Conservation (phyloP, 2,888 invertebrate species). For the Mesorhabditis sp. region DNA sequence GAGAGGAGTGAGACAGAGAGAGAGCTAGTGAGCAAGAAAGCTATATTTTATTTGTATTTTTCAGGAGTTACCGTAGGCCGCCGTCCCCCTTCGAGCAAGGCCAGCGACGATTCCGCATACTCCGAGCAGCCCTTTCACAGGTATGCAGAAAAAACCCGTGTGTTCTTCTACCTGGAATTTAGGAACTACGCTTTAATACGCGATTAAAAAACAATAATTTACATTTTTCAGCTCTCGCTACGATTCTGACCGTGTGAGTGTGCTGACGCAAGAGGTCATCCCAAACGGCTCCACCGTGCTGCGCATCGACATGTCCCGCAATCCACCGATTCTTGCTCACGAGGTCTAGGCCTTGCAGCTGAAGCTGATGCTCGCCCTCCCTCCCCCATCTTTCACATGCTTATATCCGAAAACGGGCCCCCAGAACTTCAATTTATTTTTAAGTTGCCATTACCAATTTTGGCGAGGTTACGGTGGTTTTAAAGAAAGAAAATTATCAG, state of each 20-base stretch:
- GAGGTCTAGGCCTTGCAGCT: not conserved
- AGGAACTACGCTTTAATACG: too few relatives aligned
- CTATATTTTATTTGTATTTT: not conserved
- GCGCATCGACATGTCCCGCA: slow-evolving; percentile 25
- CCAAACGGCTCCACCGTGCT: slow-evolving; percentile 41
- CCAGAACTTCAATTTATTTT: too few relatives aligned
- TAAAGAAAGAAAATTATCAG: too few relatives aligned
- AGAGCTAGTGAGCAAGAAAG: not conserved
- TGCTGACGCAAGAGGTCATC: slow-evolving; percentile 21
- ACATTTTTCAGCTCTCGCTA: not conserved
- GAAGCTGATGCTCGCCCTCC: too few relatives aligned
- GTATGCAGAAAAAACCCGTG: not conserved
- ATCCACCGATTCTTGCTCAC: slow-evolving; percentile 6
- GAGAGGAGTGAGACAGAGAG: not conserved
- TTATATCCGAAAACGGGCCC: too few relatives aligned
- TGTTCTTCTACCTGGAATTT: too few relatives aligned
- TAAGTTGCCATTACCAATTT: too few relatives aligned
- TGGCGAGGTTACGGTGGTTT: too few relatives aligned
- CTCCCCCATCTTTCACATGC: too few relatives aligned
- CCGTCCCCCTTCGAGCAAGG: slow-evolving; percentile 32
- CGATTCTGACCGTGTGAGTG: slow-evolving; percentile 23
- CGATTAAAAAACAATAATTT: too few relatives aligned
- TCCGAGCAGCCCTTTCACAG: slow-evolving; percentile 22
- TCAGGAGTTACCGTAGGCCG: slow-evolving; percentile 21
- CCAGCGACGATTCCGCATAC: slow-evolving; percentile 49